Conservation (phyloP, 2,797 vertebrate species). For the Cercopithecus mitis region DNA sequence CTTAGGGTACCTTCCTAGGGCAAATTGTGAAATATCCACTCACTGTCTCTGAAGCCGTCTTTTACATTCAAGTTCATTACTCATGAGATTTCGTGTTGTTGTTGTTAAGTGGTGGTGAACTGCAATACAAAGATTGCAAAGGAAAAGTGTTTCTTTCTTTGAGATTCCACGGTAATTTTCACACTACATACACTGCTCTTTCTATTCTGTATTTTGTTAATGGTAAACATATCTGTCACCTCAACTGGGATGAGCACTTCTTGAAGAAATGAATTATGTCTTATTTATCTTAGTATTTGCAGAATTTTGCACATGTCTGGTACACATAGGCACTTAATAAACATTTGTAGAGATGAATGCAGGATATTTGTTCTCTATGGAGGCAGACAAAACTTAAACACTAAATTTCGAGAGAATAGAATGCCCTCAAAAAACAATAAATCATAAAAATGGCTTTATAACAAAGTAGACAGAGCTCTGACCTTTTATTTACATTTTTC, state of each 20-base stretch:
- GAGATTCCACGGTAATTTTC: not conserved
- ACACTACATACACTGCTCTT: not conserved
- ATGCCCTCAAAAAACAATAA: not conserved
- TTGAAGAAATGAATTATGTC: not conserved
- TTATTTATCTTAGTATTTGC: not conserved
- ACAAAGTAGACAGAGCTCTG: not conserved
- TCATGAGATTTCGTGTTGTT: not conserved
- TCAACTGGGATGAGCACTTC: not conserved
- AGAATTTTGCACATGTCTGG: not conserved
- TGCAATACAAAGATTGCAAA: not conserved
- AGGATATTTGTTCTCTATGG: not conserved
- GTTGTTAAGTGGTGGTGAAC: not conserved
- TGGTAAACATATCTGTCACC: not conserved
- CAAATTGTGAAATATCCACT: not conserved
- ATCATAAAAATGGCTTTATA: slow-evolving; percentile 25
- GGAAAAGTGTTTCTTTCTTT: not conserved
- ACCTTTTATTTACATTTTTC: slow-evolving; percentile 44
- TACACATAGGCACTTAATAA: not conserved
- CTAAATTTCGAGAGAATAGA: not conserved
- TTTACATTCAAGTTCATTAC: slow-evolving; percentile 5
- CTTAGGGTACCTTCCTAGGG: not conserved
- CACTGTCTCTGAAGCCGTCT: not conserved
- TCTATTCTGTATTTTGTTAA: not conserved
- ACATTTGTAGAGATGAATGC: not conserved
- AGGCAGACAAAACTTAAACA: not conserved